A percentile compares a stretch with the other conserved stretches of the same genome.
These are phyloP conservation scores for Herpailurus yagouaroundi DNA, from an alignment of 2,113 vertebrate species.

Conservation along the genomic window DNA sequence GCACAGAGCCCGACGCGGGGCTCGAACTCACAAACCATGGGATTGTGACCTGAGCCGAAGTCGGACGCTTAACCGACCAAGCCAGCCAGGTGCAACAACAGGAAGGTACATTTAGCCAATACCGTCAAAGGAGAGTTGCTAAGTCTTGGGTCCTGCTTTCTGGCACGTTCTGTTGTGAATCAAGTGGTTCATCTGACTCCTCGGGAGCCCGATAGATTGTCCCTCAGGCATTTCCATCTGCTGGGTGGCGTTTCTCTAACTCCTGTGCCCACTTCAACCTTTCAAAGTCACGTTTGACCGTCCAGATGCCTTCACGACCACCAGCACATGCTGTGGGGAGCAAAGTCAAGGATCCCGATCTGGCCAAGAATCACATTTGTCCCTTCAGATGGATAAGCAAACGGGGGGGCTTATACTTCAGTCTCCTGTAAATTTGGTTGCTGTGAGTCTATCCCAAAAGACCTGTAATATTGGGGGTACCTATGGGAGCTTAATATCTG, in stretches of 20 bases:
- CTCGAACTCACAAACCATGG: too few species aligned
- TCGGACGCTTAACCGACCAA: too few species aligned
- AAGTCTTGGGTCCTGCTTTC: neutral
- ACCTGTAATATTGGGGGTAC: neutral
- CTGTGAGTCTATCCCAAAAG: neutral
- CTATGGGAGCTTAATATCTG: neutral
- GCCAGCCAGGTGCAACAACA: too few species aligned
- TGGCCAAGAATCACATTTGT: neutral
- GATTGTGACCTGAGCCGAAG: too few species aligned
- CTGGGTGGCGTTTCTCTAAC: neutral
- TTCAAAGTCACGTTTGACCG: neutral
- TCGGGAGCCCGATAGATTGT: neutral
- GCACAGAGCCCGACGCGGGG: too few species aligned
- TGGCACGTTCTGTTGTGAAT: neutral
- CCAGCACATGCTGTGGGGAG: neutral
- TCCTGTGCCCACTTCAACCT: neutral
- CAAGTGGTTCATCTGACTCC: too few species aligned
- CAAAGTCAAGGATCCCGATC: neutral
- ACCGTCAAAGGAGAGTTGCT: neutral
- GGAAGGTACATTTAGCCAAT: neutral
- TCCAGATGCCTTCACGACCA: neutral
- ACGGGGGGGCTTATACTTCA: neutral
- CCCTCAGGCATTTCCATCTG: neutral
- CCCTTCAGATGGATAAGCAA: neutral
- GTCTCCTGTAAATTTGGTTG: neutral